Conservation (phyloP, 2,888 invertebrate genomes). For the Alloplasta piceator region DNA sequence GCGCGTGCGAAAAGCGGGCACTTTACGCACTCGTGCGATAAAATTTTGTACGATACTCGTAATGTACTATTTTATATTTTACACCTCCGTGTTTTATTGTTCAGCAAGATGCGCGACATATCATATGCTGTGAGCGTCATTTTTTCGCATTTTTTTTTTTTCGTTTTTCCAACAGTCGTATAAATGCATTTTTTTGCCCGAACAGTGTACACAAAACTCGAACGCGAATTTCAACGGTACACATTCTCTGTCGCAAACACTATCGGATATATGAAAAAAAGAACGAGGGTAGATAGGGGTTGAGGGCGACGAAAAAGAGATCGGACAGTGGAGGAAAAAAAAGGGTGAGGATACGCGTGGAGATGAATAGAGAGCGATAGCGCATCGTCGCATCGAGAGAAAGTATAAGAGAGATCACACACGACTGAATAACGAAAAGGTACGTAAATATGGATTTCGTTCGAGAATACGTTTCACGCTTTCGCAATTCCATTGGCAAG, state of each 20-base stretch:
- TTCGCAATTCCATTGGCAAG: slow-evolving; percentile 51
- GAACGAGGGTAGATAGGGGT: slow-evolving; percentile 7
- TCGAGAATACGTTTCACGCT: slow-evolving; percentile 57
- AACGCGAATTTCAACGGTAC: slow-evolving; percentile 29
- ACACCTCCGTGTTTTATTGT: background rate
- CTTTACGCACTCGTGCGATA: too few species aligned
- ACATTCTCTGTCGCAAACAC: slow-evolving; percentile 1
- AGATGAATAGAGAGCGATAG: slow-evolving; percentile 39
- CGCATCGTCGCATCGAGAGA: slow-evolving; percentile 17
- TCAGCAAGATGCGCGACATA: background rate
- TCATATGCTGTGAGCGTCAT: background rate
- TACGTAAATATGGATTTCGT: slow-evolving; percentile 61
- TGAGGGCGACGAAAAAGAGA: slow-evolving; percentile 13
- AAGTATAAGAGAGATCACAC: slow-evolving; percentile 31
- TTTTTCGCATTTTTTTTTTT: background rate
- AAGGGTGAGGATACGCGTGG: slow-evolving; percentile 26
- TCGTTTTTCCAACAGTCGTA: background rate
- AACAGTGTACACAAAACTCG: slow-evolving; percentile 20
- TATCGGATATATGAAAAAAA: slow-evolving; percentile 11
- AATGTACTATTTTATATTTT: too few species aligned
- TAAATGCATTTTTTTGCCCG: slow-evolving; percentile 14
- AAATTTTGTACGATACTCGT: too few species aligned
- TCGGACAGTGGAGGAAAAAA: slow-evolving; percentile 3
- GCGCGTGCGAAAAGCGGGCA: too few species aligned
- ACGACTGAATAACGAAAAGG: slow-evolving; percentile 46